Evolutionary conservation across 2,888 invertebrate species (phyloP).

Genomic region (Melanostoma mellinum): DNA sequence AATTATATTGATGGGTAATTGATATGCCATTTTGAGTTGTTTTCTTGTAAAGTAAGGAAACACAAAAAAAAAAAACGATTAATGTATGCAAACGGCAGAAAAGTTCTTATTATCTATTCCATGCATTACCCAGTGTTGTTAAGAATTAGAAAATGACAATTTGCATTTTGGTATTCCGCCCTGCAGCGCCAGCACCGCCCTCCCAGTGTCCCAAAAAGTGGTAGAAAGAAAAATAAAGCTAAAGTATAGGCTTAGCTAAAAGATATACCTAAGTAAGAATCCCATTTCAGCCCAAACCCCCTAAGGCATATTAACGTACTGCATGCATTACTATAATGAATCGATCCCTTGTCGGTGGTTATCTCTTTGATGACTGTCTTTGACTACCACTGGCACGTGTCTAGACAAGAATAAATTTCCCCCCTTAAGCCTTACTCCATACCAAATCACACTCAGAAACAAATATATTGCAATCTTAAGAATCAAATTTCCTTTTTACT

Average conservation of each 20-base stretch:
- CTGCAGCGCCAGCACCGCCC: not conserved
- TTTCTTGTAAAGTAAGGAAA: too few species aligned
- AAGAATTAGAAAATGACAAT: slow-evolving; percentile 66
- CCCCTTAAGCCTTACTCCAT: not conserved
- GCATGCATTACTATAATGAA: slow-evolving; percentile 45
- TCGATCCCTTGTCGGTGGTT: slow-evolving; percentile 65
- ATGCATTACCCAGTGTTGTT: slow-evolving; percentile 70
- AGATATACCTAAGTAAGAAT: not conserved
- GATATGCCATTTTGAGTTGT: too few species aligned
- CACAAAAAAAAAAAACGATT: too few species aligned
- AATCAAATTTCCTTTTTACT: slow-evolving; percentile 51
- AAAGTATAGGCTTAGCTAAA: slow-evolving; percentile 8
- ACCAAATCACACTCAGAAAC: slow-evolving; percentile 29
- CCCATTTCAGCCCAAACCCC: slow-evolving; percentile 27
- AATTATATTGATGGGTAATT: too few species aligned
- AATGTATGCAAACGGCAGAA: not conserved
- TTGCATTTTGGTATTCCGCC: slow-evolving; percentile 24
- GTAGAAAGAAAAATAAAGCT: not conserved
- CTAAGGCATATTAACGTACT: slow-evolving; percentile 26
- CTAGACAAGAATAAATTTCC: not conserved
- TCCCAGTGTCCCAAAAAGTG: not conserved
- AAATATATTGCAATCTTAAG: slow-evolving; percentile 34
- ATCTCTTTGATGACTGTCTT: slow-evolving; percentile 67
- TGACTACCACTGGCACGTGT: slow-evolving; percentile 50
- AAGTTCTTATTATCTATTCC: slow-evolving; percentile 64